Conservation (phyloP, 2,113 vertebrate species). For the Xiphias gladius region DNA sequence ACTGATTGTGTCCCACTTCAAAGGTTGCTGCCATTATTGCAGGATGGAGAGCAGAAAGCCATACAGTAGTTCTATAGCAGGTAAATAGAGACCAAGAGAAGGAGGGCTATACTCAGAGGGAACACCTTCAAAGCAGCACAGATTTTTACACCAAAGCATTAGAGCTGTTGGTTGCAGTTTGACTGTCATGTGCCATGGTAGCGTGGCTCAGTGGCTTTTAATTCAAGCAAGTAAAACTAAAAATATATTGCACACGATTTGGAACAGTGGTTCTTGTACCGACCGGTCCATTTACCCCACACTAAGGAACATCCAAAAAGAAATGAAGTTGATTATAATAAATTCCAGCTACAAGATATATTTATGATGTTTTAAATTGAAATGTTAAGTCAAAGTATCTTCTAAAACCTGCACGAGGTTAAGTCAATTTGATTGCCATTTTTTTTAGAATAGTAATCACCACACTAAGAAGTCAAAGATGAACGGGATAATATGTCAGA, state of each 20-base stretch:
- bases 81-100: constrained; percentile 6
- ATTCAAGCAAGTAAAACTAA: not conserved
- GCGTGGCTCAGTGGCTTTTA: not conserved
- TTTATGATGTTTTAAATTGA: not conserved
- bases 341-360: not conserved
- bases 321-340: constrained; percentile 4
- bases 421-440: not conserved
- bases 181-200: not conserved
- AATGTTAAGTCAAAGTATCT: not conserved
- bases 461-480: not conserved
- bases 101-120: constrained; percentile 6
- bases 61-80: not conserved
- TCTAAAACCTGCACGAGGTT: not conserved
- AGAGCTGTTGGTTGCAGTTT: constrained; percentile 14
- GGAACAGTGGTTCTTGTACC: not conserved
- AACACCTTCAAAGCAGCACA: constrained; percentile 44
- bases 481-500: not conserved
- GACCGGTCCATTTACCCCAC: not conserved
- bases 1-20: constrained; percentile 59
- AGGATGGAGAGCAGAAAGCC: constrained; percentile 23
- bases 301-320: not conserved
- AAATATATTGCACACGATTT: not conserved
- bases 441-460: not conserved
- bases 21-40: constrained; percentile 49
- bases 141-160: constrained; percentile 17